Evolutionary conservation across 2,113 vertebrate species (phyloP), one percentile per base, ranked within the genome.

Genomic region (Climacteris rufus): DNA sequence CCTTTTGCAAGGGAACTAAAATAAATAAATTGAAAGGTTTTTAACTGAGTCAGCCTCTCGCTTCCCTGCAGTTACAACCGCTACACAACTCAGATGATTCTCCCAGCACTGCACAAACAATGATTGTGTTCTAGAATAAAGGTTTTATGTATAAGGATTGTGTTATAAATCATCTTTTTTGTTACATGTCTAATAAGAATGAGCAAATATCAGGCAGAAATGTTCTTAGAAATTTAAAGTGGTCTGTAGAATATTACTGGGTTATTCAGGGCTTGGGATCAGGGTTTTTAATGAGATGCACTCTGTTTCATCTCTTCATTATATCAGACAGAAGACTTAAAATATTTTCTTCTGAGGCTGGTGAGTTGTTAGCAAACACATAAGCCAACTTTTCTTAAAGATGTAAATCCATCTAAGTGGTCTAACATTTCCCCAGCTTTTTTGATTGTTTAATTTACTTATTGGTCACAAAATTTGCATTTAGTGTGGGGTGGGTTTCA

Each of bases 281-380:
- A 4, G 20, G 44, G 11, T 75, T 94, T 79, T 90, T 83, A 88
- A 69, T 56, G 50, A 90, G 33, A 33, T 49, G 13, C 4, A 83
- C 15, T 60, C 39, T 53, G 23, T 95, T 91, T 93, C 56, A 72
- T 78, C 54, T 96, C n/a, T 45, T 45, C 53, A 70, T 59, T 83
- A n/a, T n/a, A n/a, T n/a, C n/a, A n/a, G n/a, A n/a, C n/a, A 95
- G 82, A 90, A 86, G 66, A 86, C 49, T 69, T 63, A 56, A 92
- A 79, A 49, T 57, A 77, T 74, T 76, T 69, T 78, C 54, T 94
- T 92, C 80, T 84, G 74, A 77, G 40, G 35, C 19, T 68, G 65
- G 28, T 83, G 76, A 78, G 21, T 37, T 91, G 33, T 40, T 59
- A 74, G 45, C 0, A 1, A 87, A 50, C 13, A 54, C 16, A 54